Conservation (phyloP, 2,113 vertebrate genomes). For the Hyperopisus bebe region DNA sequence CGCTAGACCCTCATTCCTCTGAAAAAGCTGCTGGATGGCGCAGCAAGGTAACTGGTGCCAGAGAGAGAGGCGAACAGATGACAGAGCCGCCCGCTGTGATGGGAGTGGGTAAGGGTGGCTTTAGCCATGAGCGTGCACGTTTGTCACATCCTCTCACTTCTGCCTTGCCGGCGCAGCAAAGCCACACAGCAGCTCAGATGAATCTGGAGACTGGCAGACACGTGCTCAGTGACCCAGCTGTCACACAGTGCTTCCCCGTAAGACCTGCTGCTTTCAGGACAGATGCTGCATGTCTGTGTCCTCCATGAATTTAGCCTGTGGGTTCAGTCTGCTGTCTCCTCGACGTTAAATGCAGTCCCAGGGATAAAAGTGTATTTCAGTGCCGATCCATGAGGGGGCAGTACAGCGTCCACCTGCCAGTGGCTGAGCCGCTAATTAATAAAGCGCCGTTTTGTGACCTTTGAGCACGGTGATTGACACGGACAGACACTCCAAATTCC, state of each 20-base stretch:
- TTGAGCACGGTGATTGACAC: slow-evolving; percentile 64
- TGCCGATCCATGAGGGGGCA: neutral
- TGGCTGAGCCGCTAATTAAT: slow-evolving; percentile 62
- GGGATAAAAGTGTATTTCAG: neutral
- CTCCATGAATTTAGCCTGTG: neutral
- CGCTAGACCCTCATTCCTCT: neutral
- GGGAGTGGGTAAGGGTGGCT: neutral
- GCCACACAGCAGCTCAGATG: neutral
- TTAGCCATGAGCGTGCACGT: neutral
- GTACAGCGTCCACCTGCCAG: slow-evolving; percentile 40
- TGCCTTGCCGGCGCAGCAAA: neutral
- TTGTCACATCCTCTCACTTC: neutral
- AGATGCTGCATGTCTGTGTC: neutral
- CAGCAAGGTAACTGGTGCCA: neutral
- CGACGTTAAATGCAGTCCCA: too few relatives aligned
- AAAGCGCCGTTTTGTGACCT: slow-evolving; percentile 59
- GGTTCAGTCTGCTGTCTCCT: neutral
- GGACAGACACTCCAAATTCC: slow-evolving; percentile 63
- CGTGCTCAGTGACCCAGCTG: neutral
- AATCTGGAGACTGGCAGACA: neutral
- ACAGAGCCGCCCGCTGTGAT: neutral
- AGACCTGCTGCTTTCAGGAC: neutral
- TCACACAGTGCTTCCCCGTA: neutral
- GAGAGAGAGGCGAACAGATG: too few relatives aligned
- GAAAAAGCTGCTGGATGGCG: neutral